phyloP scores from a whole-genome alignment of 2,113 vertebrate genomes.

The Mellivora capensis region DNA sequence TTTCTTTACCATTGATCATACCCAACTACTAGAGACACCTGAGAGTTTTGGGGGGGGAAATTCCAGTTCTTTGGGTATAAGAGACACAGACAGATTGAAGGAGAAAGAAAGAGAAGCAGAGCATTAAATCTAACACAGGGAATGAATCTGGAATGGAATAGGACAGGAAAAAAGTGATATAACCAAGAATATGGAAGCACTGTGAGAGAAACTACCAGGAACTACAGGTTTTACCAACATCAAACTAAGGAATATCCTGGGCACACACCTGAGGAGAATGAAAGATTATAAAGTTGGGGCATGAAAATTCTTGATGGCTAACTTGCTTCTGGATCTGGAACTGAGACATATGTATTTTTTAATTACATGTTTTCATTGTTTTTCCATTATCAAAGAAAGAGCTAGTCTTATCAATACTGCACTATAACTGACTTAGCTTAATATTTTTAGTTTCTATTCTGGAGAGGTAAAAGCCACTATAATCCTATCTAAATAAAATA shows the following conservation, averaged over 20 bases:
- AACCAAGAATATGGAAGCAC: not conserved
- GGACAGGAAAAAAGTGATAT: not conserved
- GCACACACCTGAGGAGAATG: not conserved
- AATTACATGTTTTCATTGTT: not conserved
- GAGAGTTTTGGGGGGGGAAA: not conserved
- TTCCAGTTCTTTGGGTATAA: not conserved
- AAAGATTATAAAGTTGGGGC: not conserved
- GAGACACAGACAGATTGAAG: not conserved
- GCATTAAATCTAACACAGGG: not conserved
- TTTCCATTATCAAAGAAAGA: constrained; percentile 16
- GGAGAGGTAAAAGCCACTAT: not conserved
- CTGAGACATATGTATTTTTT: not conserved
- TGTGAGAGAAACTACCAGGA: constrained; percentile 8
- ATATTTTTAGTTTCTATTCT: not conserved
- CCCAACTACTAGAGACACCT: not conserved
- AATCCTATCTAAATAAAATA: constrained; percentile 17
- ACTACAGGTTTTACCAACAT: constrained; percentile 28
- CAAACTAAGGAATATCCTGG: not conserved
- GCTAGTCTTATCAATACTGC: not conserved
- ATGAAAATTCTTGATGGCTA: constrained; percentile 31
- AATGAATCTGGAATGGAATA: not conserved
- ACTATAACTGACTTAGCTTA: constrained; percentile 3
- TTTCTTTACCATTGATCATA: constrained; percentile 22
- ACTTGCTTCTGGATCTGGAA: not conserved
- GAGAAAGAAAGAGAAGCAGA: not conserved